phyloP scores from a whole-genome alignment of 1,140 invertebrate genomes.

The Batillaria attramentaria region DNA sequence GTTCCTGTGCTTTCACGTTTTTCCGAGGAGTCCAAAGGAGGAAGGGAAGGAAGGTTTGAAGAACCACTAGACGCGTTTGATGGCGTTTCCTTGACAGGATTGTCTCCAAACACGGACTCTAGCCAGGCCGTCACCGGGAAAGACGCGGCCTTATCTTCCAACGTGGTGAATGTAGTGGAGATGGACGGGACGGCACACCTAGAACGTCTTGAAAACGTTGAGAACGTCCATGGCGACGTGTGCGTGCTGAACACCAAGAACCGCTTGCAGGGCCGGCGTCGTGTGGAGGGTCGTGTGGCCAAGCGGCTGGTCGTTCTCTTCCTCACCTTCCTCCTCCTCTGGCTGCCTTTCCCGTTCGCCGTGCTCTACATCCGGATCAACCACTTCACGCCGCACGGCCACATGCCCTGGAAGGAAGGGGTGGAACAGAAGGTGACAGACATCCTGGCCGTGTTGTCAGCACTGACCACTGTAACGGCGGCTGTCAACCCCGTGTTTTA shows the following conservation, averaged over 20 bases:
- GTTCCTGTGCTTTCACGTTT: too few species aligned
- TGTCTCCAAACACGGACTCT: too few species aligned
- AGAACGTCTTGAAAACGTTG: background rate
- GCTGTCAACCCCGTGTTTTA: conserved; percentile 38
- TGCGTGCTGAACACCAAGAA: conserved; percentile 48
- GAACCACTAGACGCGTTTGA: too few species aligned
- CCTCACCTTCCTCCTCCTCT: conserved; percentile 39
- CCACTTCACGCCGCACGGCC: too few species aligned
- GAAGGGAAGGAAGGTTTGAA: too few species aligned
- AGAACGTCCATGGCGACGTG: conserved; percentile 40
- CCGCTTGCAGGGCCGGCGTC: conserved; percentile 39
- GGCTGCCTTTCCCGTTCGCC: conserved; percentile 43
- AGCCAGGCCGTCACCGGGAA: too few species aligned
- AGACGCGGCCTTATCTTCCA: too few species aligned
- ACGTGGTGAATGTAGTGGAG: conserved; percentile 36
- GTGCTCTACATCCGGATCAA: conserved; percentile 20
- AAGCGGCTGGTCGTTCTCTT: conserved; percentile 47
- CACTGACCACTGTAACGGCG: conserved; percentile 29
- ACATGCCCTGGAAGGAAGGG: background rate
- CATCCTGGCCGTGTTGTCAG: conserved; percentile 18
- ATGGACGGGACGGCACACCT: conserved; percentile 45
- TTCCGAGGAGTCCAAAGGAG: too few species aligned
- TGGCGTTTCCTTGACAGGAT: too few species aligned
- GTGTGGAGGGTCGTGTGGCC: conserved; percentile 45
- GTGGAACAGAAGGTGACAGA: background rate